Evolutionary conservation across 2,888 invertebrate species (phyloP), one percentile per base, ranked within the genome.

Genomic region (Drosophila paranaensis): DNA sequence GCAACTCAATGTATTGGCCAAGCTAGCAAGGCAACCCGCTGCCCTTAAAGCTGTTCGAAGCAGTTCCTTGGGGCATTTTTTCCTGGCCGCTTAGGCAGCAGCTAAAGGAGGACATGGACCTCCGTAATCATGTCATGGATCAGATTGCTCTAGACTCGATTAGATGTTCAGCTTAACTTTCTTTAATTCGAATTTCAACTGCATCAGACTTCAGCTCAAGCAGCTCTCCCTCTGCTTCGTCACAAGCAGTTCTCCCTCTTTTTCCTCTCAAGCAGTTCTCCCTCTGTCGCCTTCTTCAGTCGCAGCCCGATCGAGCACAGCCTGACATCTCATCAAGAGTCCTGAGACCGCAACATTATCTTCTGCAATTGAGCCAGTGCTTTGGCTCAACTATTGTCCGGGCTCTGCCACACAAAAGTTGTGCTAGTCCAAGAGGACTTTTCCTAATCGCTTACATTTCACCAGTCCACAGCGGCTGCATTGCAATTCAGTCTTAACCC

Each of bases 401-500:
- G 33, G 10, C 35, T n/a, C 9, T 35, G 2, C 33, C 20, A 27
- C 30, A 43, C 20, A 33, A 48, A 42, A 50, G 35, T 57, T 30
- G 25, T 3, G 13, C n/a, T 16, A 20, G 42, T 27, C 16, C 8
- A 16, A 35, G 14, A 43, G 43, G 33, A 45, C 25, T 50, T 45
- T 11, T 16, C 33, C 58, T 74, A 66, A 72, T 66, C 57, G 60
- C 37, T 55, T 56, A 33, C 30, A 30, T 40, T 53, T 46, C 13
- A 27, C 37, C 55, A 48, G 10, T 35, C 46, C 43, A 64, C 37
- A 48, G 58, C 66, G 57, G 66, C 64, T 67, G 66, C 71, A 71
- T 27, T 65, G 71, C 60, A 77, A 80, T 76, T 66, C 80, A 61
- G 58, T 48, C 68, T 73, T 76, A 79, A 42, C 58, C 60, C 73